A percentile compares a stretch with the other conserved stretches of the same genome.
These are phyloP conservation scores for Bos indicus DNA, from an alignment of 2,113 vertebrate species.

Conservation along the genomic window DNA sequence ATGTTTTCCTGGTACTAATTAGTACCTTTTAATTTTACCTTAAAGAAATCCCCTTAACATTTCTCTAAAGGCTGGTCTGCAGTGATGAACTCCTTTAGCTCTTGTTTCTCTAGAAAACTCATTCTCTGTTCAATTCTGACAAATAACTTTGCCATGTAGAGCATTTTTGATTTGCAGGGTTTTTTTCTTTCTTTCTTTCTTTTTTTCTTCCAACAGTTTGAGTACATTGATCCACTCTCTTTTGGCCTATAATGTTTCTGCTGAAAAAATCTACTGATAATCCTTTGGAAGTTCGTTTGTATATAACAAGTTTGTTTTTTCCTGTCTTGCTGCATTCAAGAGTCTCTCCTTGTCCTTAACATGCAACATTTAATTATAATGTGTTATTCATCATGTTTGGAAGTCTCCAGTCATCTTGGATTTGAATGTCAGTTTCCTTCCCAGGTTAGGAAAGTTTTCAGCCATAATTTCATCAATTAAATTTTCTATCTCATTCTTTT, in stretches of 20 bases:
- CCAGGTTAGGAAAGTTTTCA: neutral
- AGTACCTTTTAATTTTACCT: neutral
- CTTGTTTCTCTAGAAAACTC: neutral
- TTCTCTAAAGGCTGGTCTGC: neutral
- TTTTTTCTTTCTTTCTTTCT: accelerated
- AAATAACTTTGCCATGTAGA: neutral
- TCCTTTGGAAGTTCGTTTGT: neutral
- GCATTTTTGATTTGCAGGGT: neutral
- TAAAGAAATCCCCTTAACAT: neutral
- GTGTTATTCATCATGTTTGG: neutral
- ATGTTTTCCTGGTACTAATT: neutral
- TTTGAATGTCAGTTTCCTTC: neutral
- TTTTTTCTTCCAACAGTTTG: neutral
- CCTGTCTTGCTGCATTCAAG: neutral
- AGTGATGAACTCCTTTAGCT: neutral
- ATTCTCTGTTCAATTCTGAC: neutral
- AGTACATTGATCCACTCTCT: neutral
- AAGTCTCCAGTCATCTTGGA: neutral
- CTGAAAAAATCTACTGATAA: neutral
- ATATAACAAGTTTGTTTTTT: neutral
- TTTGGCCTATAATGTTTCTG: neutral
- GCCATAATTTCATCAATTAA: neutral
- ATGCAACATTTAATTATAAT: neutral
- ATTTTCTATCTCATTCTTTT: neutral
- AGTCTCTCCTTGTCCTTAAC: neutral